Base-by-base conservation (phyloP, 2,888 invertebrate genomes). In the Orthosia gracilis region DNA sequence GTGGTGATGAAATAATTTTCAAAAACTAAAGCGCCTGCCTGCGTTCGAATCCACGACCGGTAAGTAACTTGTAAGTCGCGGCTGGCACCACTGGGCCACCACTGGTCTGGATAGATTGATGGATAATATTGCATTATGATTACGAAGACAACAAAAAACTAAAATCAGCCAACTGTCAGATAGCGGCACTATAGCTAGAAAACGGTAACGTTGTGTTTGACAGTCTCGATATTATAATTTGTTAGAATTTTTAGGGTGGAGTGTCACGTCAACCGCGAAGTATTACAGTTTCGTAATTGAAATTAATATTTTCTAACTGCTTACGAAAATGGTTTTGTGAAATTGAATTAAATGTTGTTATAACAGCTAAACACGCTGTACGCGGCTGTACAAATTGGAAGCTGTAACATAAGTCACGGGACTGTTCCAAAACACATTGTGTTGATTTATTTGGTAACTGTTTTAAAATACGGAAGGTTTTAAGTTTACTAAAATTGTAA, bases 281-380 rank as follows among this genome's bases (percentile, higher is more conserved):
- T 58, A 23, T 45, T 78, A 61, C 58, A 61, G 45, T 59, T 76
- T 13, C 58, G 13, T 81, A 76, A 81, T 76, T 78, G 69, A 69
- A 69, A 76, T 78, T 69, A 76, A 69, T 76, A 76, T 61, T 78
- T 75, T 75, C 15, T 75, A 71, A 69, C 82, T 82, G 69, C 63
- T 76, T 76, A 64, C 58, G 58, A 62, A 58, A 78, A 76, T 23
- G 45, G 78, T 64, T 78, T 82, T 65, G 65, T 59, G 13, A 69
- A 82, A 65, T 82, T 76, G 65, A 66, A 72, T 64, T 57, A 17
- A 82, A 40, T 63, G 62, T 76, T 63, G 21, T 66, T 78, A 55
- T 71, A 59, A 57, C n/a, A 45, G 67, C 23, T 78, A 66, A 83
- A 61, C 79, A 78, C 68, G 74, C 65, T 83, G 68, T 66, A 69